Evolutionary conservation across 2,113 vertebrate species (phyloP), one percentile per base, ranked within the genome.

Genomic region (Canis aureus): DNA sequence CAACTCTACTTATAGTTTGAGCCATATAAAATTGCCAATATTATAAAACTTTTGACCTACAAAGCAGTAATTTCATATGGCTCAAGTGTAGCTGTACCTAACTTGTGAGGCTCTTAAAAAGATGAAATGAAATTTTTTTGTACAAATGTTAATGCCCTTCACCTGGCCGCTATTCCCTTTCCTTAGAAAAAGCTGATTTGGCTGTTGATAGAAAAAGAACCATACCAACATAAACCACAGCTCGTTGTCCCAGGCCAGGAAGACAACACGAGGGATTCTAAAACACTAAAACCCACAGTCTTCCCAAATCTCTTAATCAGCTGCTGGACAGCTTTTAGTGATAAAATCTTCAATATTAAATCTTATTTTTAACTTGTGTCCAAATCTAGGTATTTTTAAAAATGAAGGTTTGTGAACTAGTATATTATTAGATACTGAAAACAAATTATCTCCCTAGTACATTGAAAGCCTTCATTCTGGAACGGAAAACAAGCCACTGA

Each of bases 401-500:
- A 51, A 64, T 32, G 32, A 38, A 94, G 38, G 0, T 25, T 76
- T 5, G 6, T 49, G 2, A 73, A 38, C 29, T 80, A 25, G 20
- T 62, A 83, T 74, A 84, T 1, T 32, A 73, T 91, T 57, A 92
- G 20, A 82, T 60, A 89, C 23, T 71, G 8, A 84, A 91, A 94
- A 16, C 25, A 71, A 29, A 19, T 20, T 71, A 25, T 86, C 94
- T 86, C 11, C 38, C 38, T 86, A 57, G 91, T 66, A 83, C 12
- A 16, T 29, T 55, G 25, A 89, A 88, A 80, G 71, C 88, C 55
- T 51, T 83, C 8, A 73, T 74, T 83, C 55, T 15, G 88, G 17
- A 60, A 89, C 93, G 2, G 53, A 81, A 98, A 97, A 96, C 22
- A 53, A 95, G 29, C 43, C 57, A 1, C 81, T 32, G 22, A 97